Conservation (phyloP, 2,888 invertebrate genomes). For the Vandiemenella viatica region DNA sequence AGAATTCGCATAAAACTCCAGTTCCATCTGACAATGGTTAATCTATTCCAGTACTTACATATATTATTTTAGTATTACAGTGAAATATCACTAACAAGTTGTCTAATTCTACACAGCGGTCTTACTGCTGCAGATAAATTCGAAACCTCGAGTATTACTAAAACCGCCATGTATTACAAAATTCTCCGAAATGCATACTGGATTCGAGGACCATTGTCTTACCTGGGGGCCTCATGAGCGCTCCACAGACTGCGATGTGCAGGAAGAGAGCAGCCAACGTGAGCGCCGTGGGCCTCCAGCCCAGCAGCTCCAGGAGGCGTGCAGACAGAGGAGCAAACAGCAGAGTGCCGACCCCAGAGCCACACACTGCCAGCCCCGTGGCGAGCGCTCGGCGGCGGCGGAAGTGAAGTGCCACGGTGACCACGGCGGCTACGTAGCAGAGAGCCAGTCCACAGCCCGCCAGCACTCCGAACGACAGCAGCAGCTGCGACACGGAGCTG, state of each 20-base stretch:
- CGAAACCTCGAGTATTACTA: no score
- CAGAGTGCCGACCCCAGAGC: slow-evolving; percentile 78
- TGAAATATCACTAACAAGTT: no score
- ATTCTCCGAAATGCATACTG: no score
- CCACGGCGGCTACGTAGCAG: slow-evolving; percentile 81
- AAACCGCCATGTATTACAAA: no score
- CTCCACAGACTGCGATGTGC: slow-evolving; percentile 67
- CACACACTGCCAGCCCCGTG: slow-evolving; percentile 73
- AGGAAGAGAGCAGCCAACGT: slow-evolving; percentile 67
- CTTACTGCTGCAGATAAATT: no score
- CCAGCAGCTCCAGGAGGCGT: slow-evolving; percentile 60
- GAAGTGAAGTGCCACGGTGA: slow-evolving; percentile 81
- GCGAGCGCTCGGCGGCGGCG: slow-evolving; percentile 71
- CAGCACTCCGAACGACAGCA: slow-evolving; percentile 68
- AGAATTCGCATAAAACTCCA: no score
- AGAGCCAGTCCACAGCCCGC: slow-evolving; percentile 73
- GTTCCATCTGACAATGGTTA: no score
- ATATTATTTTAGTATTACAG: no score
- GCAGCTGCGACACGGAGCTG: slow-evolving; percentile 59
- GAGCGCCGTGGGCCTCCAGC: slow-evolving; percentile 71
- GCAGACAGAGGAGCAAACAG: slow-evolving; percentile 70
- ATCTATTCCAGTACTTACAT: no score
- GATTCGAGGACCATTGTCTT: no score
- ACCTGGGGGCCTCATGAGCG: slow-evolving; percentile 45
- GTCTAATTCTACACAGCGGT: no score